Evolutionary conservation across 2,888 invertebrate genomes (phyloP).

Genomic region (Hoplodrina ambigua): DNA sequence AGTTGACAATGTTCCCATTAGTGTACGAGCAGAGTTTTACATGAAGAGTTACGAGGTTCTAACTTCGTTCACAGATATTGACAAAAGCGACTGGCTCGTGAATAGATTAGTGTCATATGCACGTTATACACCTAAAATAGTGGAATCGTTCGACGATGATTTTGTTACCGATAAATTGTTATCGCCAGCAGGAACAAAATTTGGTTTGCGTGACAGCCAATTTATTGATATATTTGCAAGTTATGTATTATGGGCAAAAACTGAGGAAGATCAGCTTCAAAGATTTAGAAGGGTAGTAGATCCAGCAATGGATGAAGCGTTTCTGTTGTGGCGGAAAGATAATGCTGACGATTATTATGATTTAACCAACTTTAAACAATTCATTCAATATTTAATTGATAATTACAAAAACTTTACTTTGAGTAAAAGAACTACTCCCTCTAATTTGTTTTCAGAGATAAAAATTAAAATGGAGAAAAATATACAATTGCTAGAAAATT

Average conservation of each 20-base stretch:
- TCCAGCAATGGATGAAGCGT: conserved; percentile 64
- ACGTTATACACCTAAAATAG: conserved; percentile 52
- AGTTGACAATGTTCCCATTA: conserved; percentile 62
- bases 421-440: conserved; percentile 65
- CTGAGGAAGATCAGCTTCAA: conserved; percentile 63
- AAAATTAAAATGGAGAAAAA: conserved; percentile 57
- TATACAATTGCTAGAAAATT: background rate
- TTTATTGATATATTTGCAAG: conserved; percentile 52
- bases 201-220: conserved; percentile 41
- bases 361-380: no score
- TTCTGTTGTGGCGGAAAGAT: conserved; percentile 61
- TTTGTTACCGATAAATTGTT: conserved; percentile 68
- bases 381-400: conserved; percentile 5
- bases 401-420: conserved; percentile 26
- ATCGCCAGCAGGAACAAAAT: conserved; percentile 53
- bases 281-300: conserved; percentile 63
- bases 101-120: no score
- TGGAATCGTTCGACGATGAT: conserved; percentile 66
- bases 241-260: conserved; percentile 65
- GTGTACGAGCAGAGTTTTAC: conserved; percentile 44
- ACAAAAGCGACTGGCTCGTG: conserved; percentile 39
- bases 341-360: conserved; percentile 33
- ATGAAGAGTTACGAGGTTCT: conserved; percentile 67
- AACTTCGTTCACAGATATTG: conserved; percentile 33
- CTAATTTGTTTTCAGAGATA: conserved; percentile 65